Conservation (phyloP, 2,113 vertebrate species). For the Crocuta crocuta region DNA sequence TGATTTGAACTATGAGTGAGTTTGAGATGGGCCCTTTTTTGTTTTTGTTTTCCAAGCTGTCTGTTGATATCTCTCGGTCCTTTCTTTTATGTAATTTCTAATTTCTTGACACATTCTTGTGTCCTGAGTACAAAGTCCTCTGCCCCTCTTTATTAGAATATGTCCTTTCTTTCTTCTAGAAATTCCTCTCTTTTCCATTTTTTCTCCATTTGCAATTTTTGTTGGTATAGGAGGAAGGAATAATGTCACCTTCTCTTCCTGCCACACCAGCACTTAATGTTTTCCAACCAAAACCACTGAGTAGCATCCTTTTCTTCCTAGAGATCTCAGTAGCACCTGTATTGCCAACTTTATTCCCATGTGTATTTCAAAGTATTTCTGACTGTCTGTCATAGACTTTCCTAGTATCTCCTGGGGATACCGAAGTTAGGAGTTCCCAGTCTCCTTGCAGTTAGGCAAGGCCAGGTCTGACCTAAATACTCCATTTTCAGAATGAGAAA, state of each 20-base stretch:
- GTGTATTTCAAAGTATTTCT: not conserved
- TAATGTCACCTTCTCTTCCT: not conserved
- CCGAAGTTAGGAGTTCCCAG: not conserved
- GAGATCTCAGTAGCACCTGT: not conserved
- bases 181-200: not conserved
- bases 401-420: not conserved
- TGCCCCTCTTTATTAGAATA: not conserved
- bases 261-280: not conserved
- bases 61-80: not conserved
- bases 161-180: not conserved
- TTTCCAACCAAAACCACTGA: not conserved
- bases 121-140: not conserved
- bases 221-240: not conserved
- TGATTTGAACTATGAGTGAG: not conserved
- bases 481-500: not conserved
- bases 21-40: not conserved
- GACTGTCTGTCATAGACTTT: not conserved
- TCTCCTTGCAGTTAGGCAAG: not conserved
- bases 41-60: fast-evolving
- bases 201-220: not conserved
- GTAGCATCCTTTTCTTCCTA: not conserved
- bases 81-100: not conserved
- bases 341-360: not conserved
- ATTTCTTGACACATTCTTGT: not conserved
- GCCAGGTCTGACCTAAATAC: not conserved